A percentile compares a stretch with the other conserved stretches of the same genome.
phyloP scores from a whole-genome alignment of 2,797 vertebrate species.

The Channallabes apus region DNA sequence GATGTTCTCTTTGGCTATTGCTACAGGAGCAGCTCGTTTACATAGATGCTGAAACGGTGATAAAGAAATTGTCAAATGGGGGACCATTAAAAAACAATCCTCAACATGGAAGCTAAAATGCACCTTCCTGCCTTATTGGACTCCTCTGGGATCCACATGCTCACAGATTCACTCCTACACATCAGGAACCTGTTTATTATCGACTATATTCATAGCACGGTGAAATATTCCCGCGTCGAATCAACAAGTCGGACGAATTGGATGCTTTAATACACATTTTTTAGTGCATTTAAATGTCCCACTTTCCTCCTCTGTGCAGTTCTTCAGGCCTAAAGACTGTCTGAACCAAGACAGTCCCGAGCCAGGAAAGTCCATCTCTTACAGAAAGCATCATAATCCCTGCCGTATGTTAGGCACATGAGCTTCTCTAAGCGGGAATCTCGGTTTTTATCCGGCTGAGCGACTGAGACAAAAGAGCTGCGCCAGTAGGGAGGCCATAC shows the following conservation, averaged over 20 bases:
- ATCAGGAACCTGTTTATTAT: neutral
- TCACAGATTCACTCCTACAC: neutral
- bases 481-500: neutral
- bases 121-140: neutral
- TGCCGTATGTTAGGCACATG: constrained; percentile 66
- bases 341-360: neutral
- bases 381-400: constrained; percentile 70
- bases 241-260: constrained; percentile 53
- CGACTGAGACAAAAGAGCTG: constrained; percentile 63
- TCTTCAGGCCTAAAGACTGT: neutral
- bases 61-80: too few species aligned
- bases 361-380: constrained; percentile 62
- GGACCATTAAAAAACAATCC: neutral
- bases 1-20: too few species aligned
- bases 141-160: neutral
- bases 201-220: neutral
- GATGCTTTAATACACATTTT: neutral
- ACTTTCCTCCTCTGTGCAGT: neutral
- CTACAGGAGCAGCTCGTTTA: too few species aligned
- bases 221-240: constrained; percentile 58
- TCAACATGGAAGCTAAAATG: neutral
- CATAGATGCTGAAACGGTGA: too few species aligned
- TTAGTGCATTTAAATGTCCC: neutral
- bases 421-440: constrained; percentile 41
- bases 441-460: constrained; percentile 41